Percentiles rank a stretch among this genome's conserved stretches.
Evolutionary conservation across 2,888 invertebrate species (phyloP).

Genomic region (Cyclophora punctaria): DNA sequence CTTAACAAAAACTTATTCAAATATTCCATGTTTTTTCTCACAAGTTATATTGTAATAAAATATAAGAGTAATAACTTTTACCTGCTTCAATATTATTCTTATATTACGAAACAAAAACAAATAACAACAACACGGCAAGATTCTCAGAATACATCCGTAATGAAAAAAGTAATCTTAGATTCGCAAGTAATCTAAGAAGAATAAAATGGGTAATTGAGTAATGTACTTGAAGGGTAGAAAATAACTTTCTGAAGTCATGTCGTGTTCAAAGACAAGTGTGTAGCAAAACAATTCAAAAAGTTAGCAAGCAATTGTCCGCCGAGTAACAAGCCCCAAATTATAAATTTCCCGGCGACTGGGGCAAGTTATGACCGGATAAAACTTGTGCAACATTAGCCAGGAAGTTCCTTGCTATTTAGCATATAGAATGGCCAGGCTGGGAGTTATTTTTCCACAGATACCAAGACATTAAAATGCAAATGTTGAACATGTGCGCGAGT

Average conservation of each 20-base stretch:
- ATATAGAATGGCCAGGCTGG: constrained; percentile 41
- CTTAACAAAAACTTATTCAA: too few relatives aligned
- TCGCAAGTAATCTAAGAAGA: not conserved
- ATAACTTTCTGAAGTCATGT: constrained; percentile 2
- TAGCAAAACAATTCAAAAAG: constrained; percentile 17
- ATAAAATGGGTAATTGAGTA: not conserved
- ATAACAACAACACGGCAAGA: too few relatives aligned
- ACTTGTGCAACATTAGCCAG: constrained; percentile 37
- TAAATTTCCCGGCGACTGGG: constrained; percentile 15
- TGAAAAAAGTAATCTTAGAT: too few relatives aligned
- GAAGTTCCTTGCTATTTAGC: constrained; percentile 43
- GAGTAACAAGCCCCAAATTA: constrained; percentile 21
- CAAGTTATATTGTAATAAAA: too few relatives aligned
- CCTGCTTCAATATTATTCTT: too few relatives aligned
- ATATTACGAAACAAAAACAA: too few relatives aligned
- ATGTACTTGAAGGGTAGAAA: constrained; percentile 7
- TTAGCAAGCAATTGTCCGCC: constrained; percentile 20
- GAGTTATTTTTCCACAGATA: constrained; percentile 44
- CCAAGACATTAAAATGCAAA: constrained; percentile 51
- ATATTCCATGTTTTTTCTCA: too few relatives aligned
- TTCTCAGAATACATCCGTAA: too few relatives aligned
- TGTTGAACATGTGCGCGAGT: constrained; percentile 33
- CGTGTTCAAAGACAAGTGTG: constrained; percentile 10
- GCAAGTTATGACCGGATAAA: constrained; percentile 31
- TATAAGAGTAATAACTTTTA: too few relatives aligned